A percentile compares a stretch with the other conserved stretches of the same genome.
These are phyloP conservation scores for Neuroterus valhalla DNA, from an alignment of 1,140 invertebrate species.

Conservation along the genomic window DNA sequence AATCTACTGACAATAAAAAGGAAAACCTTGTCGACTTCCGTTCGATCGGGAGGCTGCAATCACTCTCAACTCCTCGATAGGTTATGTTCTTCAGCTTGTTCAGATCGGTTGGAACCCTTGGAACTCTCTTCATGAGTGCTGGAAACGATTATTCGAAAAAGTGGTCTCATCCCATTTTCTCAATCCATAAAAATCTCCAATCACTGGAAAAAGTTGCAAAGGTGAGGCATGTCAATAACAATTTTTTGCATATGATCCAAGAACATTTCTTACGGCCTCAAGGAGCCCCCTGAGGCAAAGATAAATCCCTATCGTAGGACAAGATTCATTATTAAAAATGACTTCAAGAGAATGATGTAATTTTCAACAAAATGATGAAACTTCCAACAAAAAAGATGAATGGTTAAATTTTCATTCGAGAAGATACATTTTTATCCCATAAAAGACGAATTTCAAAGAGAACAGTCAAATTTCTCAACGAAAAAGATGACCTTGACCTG, in stretches of 20 bases:
- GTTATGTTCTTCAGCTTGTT: conserved; percentile 19
- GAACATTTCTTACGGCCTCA: not conserved
- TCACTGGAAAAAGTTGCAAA: conserved; percentile 17
- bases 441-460: too few species aligned
- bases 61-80: conserved; percentile 5
- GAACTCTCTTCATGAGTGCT: conserved; percentile 18
- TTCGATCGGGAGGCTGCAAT: conserved; percentile 27
- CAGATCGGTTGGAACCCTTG: too few species aligned
- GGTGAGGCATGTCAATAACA: conserved; percentile 2
- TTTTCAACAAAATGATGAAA: too few species aligned
- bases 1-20: conserved; percentile 26
- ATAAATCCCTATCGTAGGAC: too few species aligned
- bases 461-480: too few species aligned
- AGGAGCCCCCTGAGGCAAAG: not conserved
- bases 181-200: conserved; percentile 2
- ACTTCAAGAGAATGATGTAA: too few species aligned
- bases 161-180: conserved; percentile 21
- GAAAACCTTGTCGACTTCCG: conserved; percentile 30
- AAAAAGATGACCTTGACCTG: too few species aligned
- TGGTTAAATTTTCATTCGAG: too few species aligned
- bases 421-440: too few species aligned
- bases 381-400: too few species aligned
- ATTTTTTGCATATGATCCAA: conserved; percentile 13
- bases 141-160: conserved; percentile 12
- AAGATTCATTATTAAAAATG: not conserved